These are phyloP conservation scores for Gallinago solitaria DNA, from an alignment of 2,797 vertebrate genomes.

Conservation along the genomic window DNA sequence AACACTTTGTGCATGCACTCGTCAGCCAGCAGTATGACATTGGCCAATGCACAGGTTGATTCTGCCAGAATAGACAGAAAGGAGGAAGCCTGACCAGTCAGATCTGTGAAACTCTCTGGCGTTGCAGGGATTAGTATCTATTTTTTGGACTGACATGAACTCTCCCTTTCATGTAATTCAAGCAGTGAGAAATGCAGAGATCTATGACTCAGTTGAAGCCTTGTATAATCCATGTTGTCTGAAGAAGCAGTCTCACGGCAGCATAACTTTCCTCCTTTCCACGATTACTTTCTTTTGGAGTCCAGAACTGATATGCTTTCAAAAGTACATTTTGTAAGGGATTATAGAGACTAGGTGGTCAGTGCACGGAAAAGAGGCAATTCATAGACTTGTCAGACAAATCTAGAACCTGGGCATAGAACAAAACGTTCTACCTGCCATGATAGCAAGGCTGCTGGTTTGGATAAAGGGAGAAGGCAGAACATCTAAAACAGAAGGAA, in stretches of 20 bases:
- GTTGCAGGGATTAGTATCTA: neutral
- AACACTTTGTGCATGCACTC: neutral
- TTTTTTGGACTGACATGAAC: neutral
- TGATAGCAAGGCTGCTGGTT: neutral
- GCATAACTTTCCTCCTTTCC: neutral
- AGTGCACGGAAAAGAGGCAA: neutral
- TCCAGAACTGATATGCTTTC: neutral
- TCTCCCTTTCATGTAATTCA: neutral
- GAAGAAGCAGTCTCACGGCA: neutral
- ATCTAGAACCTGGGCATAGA: neutral
- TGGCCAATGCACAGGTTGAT: neutral
- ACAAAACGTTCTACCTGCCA: neutral
- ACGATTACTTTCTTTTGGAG: neutral
- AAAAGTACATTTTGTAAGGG: neutral
- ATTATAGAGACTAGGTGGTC: neutral
- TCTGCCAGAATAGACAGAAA: neutral
- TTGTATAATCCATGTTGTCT: neutral
- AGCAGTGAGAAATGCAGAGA: neutral
- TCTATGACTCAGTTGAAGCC: neutral
- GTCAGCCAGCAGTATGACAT: neutral
- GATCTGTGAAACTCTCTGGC: neutral
- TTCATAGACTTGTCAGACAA: neutral
- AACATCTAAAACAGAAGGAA: neutral
- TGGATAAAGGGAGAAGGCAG: neutral
- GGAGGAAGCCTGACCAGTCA: neutral